Evolutionary conservation across 2,888 invertebrate genomes (phyloP), one percentile per base, ranked within the genome.

Genomic region (Yponomeuta evonymella): DNA sequence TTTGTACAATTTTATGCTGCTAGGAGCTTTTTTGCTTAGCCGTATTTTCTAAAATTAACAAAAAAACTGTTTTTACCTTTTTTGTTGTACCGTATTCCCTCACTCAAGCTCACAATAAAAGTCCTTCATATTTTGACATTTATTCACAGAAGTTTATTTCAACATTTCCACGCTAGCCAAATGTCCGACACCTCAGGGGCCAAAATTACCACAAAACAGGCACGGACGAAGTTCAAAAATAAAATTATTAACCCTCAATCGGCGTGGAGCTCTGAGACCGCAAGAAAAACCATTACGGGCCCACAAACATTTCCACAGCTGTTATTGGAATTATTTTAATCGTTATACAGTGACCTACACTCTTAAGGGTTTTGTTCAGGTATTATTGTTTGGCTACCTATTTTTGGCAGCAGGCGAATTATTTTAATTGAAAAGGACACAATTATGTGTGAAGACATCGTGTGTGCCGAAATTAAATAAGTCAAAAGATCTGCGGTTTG

Each of bases 141-240:
- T 23, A 63, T 63, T 63, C 63, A 10, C 6, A 63, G 29, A 63
- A 29, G n/a, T 65, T 65, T 65, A 33, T 29, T 65, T 29, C n/a
- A 65, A 65, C 23, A 65, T 15, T 51, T 15, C n/a, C 68, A 15
- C 81, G 83, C 78, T 79, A 73, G 78, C 87, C 87, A 85, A 87
- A 87, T 87, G 87, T 81, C 78, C 78, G 73, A 75, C 82, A 85
- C 86, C 87, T 81, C 83, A 23, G 73, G 85, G 86, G 78, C 79
- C 73, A 75, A 80, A 79, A 79, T 77, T 75, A 71, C 69, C 51
- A 15, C 62, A 70, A 72, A 67, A 33, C 69, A 33, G 51, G 15
- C 51, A 62, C 71, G 69, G 70, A 58, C 70, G 29, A 23, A 68
- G 67, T 43, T 36, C 1, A 33, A n/a, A 68, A 71, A 66, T 36